These are phyloP conservation scores for Porites evermanni DNA, from an alignment of 92 coral and sea anemone genomes.

Conservation along the genomic window DNA sequence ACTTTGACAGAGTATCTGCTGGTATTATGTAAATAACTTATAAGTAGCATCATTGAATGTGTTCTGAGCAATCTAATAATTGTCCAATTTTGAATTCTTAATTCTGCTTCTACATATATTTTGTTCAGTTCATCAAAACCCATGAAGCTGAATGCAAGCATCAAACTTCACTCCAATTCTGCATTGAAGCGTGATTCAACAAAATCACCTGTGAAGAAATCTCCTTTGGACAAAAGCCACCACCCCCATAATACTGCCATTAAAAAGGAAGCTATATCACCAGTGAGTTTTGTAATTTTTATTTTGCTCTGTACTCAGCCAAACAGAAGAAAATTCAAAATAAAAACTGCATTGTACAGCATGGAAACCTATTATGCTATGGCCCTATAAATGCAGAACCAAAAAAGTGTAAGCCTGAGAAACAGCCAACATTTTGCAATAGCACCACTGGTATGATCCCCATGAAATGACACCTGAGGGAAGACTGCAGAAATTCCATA, in stretches of 20 bases:
- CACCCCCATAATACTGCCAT: background rate
- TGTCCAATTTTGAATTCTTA: background rate
- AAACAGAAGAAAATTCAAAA: no score
- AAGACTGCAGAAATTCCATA: no score
- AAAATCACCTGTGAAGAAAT: conserved; percentile 16
- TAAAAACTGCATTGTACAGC: no score
- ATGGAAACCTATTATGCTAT: no score
- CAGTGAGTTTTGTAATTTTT: conserved; percentile 15
- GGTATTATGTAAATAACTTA: no score
- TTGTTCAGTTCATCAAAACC: conserved; percentile 16
- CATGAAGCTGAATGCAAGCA: background rate
- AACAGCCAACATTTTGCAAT: no score
- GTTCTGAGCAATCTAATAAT: background rate
- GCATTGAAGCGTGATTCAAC: conserved; percentile 4
- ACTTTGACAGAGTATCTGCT: no score
- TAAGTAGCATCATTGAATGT: background rate
- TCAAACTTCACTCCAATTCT: conserved; percentile 31
- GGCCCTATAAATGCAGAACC: no score
- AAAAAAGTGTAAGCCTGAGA: no score
- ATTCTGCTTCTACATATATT: background rate
- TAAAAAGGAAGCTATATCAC: conserved; percentile 14
- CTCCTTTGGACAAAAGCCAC: background rate
- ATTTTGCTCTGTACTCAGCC: background rate
- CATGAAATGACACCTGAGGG: no score
- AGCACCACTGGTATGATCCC: no score